Base-by-base conservation (phyloP, 2,888 invertebrate genomes). In the Xestia rhomboidea region DNA sequence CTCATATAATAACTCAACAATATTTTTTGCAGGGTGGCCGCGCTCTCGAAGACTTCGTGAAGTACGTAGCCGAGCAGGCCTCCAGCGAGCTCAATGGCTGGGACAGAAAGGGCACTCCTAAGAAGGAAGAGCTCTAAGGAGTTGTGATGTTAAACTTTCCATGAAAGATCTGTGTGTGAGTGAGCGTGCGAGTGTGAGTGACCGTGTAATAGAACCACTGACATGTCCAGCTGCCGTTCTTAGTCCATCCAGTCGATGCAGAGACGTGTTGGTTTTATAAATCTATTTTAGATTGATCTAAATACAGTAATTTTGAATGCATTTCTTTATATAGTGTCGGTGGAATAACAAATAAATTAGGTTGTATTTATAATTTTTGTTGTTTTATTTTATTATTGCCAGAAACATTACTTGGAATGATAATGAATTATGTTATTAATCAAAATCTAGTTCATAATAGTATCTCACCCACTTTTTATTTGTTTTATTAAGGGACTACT, bases 1-100 rank as follows among this genome's bases (percentile, higher is more conserved):
- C 2, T 54, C 6, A 24, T 18, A 2, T 44, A 74, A 76, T 44
- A 11, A 68, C 27, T 46, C 7, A 18, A 18, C 4, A 44, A 44
- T 63, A 34, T 64, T 8, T 77, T 34, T 97, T 96, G n/a, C 96
- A 98, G 97, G 99, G 99, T 90, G 99, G 99, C 5, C 98, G 99
- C 79, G 98, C 99, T 88, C 95, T 99, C 11, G 98, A 99, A 83
- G 99, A 99, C 94, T 99, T 99, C 95, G 90, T 99, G 87, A 99
- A 99, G 93, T 99, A 99, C 96, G 98, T 99, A 89, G 98, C 99
- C 68, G 98, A 99, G 93, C 98, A 99, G 88, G 97, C 99, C 24
- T 98, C 99, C 72, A 97, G 97, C 85, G 99, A 99, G 92, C 97
- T 99, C 90, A 98, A 98, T 88, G 98, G 98, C 83, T 99, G 97